A percentile compares a stretch with the other conserved stretches of the same genome.
phyloP scores from a whole-genome alignment of 2,797 vertebrate genomes.

The Enoplosus armatus region DNA sequence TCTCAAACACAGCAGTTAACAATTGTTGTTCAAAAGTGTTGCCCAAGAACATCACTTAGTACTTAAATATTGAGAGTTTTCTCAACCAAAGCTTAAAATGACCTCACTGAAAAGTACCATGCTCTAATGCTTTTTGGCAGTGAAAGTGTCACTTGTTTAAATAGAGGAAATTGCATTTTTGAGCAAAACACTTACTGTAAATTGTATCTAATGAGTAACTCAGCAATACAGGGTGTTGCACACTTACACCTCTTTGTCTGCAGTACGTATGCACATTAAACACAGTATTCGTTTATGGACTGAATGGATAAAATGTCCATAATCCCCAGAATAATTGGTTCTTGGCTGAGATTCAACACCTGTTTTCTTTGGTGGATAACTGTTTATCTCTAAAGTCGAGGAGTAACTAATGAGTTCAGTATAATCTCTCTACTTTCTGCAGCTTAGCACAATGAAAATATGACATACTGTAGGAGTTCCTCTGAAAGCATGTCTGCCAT shows the following conservation, averaged over 20 bases:
- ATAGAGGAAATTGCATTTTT: background rate
- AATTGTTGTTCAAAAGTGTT: slow-evolving; percentile 13
- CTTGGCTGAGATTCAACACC: slow-evolving; percentile 33
- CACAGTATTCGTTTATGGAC: slow-evolving; percentile 18
- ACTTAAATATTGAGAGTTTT: slow-evolving; percentile 16
- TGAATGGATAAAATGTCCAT: slow-evolving; percentile 10
- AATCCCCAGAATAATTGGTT: slow-evolving; percentile 28
- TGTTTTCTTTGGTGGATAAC: slow-evolving; percentile 32
- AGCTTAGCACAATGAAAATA: slow-evolving; percentile 44
- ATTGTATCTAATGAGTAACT: slow-evolving; percentile 3
- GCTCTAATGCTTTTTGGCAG: background rate
- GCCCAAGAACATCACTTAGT: background rate
- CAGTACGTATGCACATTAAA: background rate
- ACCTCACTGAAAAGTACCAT: background rate
- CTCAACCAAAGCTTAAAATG: background rate
- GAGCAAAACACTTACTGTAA: background rate
- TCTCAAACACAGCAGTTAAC: background rate
- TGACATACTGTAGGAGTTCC: slow-evolving; percentile 25
- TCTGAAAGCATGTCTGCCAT: slow-evolving; percentile 50
- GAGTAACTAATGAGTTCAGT: slow-evolving; percentile 35
- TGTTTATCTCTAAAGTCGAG: slow-evolving; percentile 30
- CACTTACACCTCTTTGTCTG: background rate
- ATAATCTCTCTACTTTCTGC: slow-evolving; percentile 46
- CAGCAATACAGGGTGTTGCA: slow-evolving; percentile 6
- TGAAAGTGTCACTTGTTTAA: slow-evolving; percentile 6